Percentiles rank a stretch among this genome's conserved stretches.
Conservation (phyloP, 2,113 vertebrate genomes). For the Probosciger aterrimus region DNA sequence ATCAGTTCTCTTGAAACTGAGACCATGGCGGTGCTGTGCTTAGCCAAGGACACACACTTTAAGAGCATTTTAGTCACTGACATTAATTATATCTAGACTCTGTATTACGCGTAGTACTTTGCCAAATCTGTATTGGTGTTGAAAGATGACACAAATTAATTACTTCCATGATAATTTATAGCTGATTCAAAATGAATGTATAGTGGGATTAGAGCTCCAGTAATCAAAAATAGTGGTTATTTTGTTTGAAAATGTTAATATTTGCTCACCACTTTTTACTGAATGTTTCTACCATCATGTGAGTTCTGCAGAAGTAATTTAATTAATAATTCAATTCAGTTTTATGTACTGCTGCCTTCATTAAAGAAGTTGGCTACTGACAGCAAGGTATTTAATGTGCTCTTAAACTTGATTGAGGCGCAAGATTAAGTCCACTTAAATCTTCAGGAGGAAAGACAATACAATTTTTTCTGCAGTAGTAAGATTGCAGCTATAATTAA, state of each 20-base stretch:
- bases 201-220: neutral
- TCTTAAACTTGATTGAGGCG: neutral
- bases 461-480: neutral
- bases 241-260: neutral
- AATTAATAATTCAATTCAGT: conserved; percentile 50
- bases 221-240: neutral
- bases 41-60: neutral
- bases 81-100: neutral
- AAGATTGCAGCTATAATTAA: neutral
- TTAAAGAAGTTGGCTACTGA: conserved; percentile 24
- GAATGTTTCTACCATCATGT: neutral
- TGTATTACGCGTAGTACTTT: neutral
- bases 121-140: neutral
- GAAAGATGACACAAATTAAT: conserved; percentile 1
- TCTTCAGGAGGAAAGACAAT: neutral
- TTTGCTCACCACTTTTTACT: neutral
- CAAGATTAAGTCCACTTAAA: neutral
- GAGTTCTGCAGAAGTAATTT: neutral
- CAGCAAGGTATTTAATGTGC: conserved; percentile 30
- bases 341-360: conserved; percentile 25
- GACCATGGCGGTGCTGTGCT: neutral
- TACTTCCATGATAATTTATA: neutral
- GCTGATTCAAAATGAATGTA: neutral
- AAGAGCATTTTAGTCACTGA: neutral
- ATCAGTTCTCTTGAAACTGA: conserved; percentile 10